phyloP scores from a whole-genome alignment of 2,888 invertebrate species.

The Sericinus montela region DNA sequence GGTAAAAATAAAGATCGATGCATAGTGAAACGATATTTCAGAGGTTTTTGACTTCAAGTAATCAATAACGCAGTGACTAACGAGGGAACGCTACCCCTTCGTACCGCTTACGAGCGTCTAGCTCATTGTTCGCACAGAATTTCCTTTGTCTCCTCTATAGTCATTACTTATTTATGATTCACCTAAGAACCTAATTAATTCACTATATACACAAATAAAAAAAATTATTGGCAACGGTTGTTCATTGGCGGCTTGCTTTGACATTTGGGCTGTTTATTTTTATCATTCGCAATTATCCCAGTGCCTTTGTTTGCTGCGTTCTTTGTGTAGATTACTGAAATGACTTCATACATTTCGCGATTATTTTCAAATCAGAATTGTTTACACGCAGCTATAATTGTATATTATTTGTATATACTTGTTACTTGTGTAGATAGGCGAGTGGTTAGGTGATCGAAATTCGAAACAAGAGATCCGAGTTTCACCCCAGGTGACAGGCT shows the following conservation, averaged over 20 bases:
- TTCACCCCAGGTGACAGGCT: no score
- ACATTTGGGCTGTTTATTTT: neutral
- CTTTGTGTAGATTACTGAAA: neutral
- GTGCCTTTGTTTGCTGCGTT: neutral
- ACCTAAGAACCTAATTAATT: neutral
- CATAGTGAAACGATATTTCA: no score
- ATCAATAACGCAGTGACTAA: neutral
- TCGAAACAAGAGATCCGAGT: constrained; percentile 6
- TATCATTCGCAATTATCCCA: neutral
- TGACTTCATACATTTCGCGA: neutral
- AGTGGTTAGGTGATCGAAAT: no score
- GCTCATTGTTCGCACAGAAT: neutral
- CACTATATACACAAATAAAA: neutral
- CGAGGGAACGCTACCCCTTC: neutral
- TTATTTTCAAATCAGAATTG: neutral
- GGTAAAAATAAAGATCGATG: no score
- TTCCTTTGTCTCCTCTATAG: neutral
- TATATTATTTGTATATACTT: constrained; percentile 10
- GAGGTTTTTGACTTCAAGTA: no score
- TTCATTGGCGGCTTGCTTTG: neutral
- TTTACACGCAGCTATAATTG: neutral
- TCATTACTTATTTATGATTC: neutral
- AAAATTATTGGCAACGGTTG: neutral
- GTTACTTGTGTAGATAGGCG: no score
- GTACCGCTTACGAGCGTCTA: neutral